phyloP scores from a whole-genome alignment of 2,888 invertebrate genomes.

The Brassicogethes aeneus region DNA sequence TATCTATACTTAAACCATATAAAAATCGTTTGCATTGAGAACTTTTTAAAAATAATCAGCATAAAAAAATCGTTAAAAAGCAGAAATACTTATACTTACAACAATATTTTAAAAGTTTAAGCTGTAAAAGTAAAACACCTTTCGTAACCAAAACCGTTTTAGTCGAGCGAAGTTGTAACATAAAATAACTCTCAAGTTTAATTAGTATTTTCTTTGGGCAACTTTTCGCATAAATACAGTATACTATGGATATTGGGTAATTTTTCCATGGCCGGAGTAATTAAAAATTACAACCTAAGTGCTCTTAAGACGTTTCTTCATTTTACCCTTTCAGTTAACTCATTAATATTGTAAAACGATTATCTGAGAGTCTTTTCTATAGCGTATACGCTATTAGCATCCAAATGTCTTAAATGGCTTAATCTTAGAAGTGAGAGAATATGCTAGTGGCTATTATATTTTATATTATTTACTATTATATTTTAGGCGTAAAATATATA shows the following conservation, averaged over 20 bases:
- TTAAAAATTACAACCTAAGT: slow-evolving; percentile 17
- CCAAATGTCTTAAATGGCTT: neutral
- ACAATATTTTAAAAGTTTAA: no score
- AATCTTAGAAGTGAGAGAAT: no score
- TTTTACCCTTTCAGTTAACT: slow-evolving; percentile 12
- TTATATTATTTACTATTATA: no score
- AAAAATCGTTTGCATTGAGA: no score
- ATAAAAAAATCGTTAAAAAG: no score
- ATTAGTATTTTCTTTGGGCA: slow-evolving; percentile 21
- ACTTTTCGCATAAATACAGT: slow-evolving; percentile 23
- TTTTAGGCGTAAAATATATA: no score
- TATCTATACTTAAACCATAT: no score
- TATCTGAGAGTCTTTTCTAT: slow-evolving; percentile 4
- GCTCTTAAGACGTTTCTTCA: slow-evolving; percentile 13
- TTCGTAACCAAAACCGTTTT: neutral
- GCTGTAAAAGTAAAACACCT: neutral
- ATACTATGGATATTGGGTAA: slow-evolving; percentile 21
- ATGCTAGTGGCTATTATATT: no score
- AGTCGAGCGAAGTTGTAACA: slow-evolving; percentile 9
- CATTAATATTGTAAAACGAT: slow-evolving; percentile 18
- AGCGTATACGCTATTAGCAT: neutral
- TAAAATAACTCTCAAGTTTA: slow-evolving; percentile 23
- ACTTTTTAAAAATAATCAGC: no score
- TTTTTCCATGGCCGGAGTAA: slow-evolving; percentile 17
- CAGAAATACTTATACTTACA: no score